Evolutionary conservation across 2,888 invertebrate genomes (phyloP), one percentile per base, ranked within the genome.

Genomic region (Brachypterus glaber): DNA sequence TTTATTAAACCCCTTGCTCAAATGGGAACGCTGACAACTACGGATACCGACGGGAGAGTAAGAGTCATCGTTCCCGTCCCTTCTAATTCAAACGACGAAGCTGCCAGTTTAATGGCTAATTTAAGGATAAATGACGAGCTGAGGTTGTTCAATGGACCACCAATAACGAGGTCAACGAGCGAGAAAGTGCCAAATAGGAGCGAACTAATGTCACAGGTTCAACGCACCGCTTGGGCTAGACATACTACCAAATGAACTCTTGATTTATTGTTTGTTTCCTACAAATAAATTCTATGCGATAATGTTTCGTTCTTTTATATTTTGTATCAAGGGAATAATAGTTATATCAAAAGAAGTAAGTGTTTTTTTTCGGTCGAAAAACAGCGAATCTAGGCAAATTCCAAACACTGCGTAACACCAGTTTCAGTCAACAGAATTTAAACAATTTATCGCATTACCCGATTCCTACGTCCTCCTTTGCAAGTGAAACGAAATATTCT

Each of bases 141-240:
- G 14, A 59, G 69, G 51, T 43, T 67, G 43, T 42, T 42, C 24
- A 77, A 77, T 18, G 75, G 77, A 14, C 72, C 77, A 2, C 71
- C 76, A 3, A 83, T 84, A 46, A 79, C 79, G 1, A 72, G 89
- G 49, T 81, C 84, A 32, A 87, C 87, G 17, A 88, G 88, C 65
- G 89, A 88, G 56, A 84, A 85, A 62, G 81, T 88, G 42, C 86
- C 88, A 3, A 82, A 87, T 58, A 76, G 86, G 36, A 88, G 82
- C 63, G 87, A 88, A 59, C 72, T 87, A 60, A 85, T 88, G 84
- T 78, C 79, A 15, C 83, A 87, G 52, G 77, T 89, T 49, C 80
- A 81, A 56, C 72, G 88, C 48, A 79, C 83, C 4, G 77, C 81
- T 45, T 89, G 88, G 88, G 86, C 87, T 13, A 72, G 89, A 51